Evolutionary conservation across 2,888 invertebrate genomes (phyloP), one percentile per base, ranked within the genome.

Genomic region (Spodoptera picta): DNA sequence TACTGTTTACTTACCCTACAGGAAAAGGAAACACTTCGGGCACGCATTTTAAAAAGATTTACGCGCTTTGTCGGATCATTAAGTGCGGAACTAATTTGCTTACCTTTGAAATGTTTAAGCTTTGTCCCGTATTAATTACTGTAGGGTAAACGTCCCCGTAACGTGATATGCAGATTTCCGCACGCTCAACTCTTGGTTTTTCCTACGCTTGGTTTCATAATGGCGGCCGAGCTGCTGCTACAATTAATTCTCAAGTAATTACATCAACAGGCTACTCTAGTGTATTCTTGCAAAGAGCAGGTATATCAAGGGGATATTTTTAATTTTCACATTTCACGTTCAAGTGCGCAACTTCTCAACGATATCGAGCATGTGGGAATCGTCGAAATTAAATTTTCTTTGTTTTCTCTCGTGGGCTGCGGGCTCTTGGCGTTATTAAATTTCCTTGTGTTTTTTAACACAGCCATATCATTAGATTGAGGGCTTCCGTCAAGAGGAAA

Each of bases 391-490:
- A 92, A 93, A 93, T 94, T 93, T 94, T 92, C 93, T 94, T 94
- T 94, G 92, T 93, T 93, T 93, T 92, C 84, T 87, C 87, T 83
- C 82, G 85, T 83, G 87, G 88, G 88, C 88, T 85, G 86, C 83
- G 84, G 86, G 89, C 88, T 87, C 87, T 88, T 87, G 88, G 88
- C 92, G 93, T 94, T 95, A 95, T 95, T 95, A 95, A 95, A 95
- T 95, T 94, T 95, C 93, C 94, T 93, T 93, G 94, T 94, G 94
- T 94, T 95, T 95, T 95, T 95, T 94, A 95, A 94, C 94, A 92
- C 93, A 92, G 92, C 92, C 92, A 93, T 95, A 95, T 94, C 95
- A 94, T 95, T 95, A 94, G 94, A 95, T 94, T 93, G 94, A 94
- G 94, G 93, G 94, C 88, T 94, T 93, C 94, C 93, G 93, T 93